Evolutionary conservation across 1,140 invertebrate species (phyloP), one percentile per base, ranked within the genome.

Genomic region (Pseudachorutes palmiensis): DNA sequence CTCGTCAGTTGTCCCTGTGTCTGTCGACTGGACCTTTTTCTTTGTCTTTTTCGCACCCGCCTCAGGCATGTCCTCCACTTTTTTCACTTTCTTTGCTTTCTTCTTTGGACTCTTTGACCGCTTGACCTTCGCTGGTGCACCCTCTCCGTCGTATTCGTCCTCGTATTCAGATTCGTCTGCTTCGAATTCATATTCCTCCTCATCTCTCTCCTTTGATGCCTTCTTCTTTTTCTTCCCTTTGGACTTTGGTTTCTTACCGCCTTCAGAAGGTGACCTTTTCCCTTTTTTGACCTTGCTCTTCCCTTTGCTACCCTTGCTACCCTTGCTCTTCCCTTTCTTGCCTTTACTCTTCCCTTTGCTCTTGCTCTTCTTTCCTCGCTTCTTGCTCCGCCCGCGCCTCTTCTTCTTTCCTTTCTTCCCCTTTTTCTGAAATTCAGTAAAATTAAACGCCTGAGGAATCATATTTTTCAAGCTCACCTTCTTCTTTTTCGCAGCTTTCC

Each of bases 321-420:
- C 31, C 48, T 22, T 32, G 30, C 2, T 5, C 24, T 51, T 64
- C 28, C 29, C 51, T 31, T 22, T 14, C 45, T 57, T 58, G 26
- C 12, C 12, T 57, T 57, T 57, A 57, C 51, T 64, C n/a, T 51
- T 45, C 24, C 22, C 22, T 19, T 45, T 51, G 28, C 62, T 48
- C 9, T 63, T 45, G 14, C 36, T 36, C 30, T 49, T 49, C 1
- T 29, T 31, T 2, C 62, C 64, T 26, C 58, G 55, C 12, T 36
- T 58, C 24, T 26, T 26, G 5, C 24, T 24, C 12, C 24, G 5
- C 5, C 64, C 49, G 22, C 55, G 36, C 49, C 55, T 57, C 2
- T 51, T 32, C 26, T 65, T 65, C 12, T 9, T 33, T 33, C 45
- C 63, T 55, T 65, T 65, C 26, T 59, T 65, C 9, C 51, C n/a